Evolutionary conservation across 2,888 invertebrate genomes (phyloP).

Genomic region (Terebella lapidaria): DNA sequence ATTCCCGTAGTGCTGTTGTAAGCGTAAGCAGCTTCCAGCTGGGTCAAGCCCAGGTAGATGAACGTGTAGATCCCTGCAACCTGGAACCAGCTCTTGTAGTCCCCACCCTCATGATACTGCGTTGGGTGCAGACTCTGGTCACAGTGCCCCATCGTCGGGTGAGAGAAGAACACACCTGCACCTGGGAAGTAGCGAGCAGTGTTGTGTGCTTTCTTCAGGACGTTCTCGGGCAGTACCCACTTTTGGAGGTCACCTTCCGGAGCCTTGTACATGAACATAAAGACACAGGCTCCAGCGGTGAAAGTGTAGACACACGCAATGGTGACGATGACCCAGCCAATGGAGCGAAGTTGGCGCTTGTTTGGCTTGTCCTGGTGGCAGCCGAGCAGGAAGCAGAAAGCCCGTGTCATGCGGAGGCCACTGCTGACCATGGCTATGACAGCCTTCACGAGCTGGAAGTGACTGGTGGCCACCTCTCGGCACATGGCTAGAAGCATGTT

Average conservation of each 20-base stretch:
- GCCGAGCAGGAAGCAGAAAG: neutral
- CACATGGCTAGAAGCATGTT: constrained; percentile 31
- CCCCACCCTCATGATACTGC: too few relatives aligned
- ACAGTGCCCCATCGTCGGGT: constrained; percentile 22
- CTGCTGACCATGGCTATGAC: constrained; percentile 30
- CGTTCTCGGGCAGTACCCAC: constrained; percentile 32
- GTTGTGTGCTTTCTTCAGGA: constrained; percentile 32
- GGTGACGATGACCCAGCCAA: neutral
- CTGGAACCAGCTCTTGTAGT: constrained; percentile 2
- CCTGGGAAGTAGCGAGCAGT: constrained; percentile 37
- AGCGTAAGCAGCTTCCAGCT: neutral
- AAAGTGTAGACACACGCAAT: neutral
- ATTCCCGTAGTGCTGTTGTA: neutral
- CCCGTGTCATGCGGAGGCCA: constrained; percentile 28
- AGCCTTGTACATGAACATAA: constrained; percentile 33
- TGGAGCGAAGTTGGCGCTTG: neutral
- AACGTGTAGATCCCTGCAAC: constrained; percentile 1
- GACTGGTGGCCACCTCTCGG: constrained; percentile 32
- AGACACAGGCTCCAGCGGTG: constrained; percentile 27
- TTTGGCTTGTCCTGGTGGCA: neutral
- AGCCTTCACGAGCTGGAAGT: constrained; percentile 33
- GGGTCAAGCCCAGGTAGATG: neutral
- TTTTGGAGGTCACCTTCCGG: constrained; percentile 29
- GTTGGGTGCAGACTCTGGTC: neutral
- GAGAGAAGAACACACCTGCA: constrained; percentile 35